Evolutionary conservation across 2,888 invertebrate species (phyloP), one percentile per base, ranked within the genome.

Genomic region (Polietes domitor): DNA sequence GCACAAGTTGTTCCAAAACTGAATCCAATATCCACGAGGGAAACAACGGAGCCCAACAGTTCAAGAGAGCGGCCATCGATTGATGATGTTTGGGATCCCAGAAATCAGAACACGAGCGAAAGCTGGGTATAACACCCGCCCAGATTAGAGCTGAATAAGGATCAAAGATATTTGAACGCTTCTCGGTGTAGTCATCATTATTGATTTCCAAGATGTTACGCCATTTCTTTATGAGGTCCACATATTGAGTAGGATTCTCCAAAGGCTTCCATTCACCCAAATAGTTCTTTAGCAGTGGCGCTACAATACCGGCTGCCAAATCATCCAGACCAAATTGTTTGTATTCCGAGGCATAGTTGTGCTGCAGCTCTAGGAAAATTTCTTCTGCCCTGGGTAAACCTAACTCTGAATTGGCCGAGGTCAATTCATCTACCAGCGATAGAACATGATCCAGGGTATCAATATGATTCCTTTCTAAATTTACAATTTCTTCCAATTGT

Each of bases 51-150:
- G 94, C 93, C 99, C 99, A 99, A 5, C 94, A 93, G 87, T 96
- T 95, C 26, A 99, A 91, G 0, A 98, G 92, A 15, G 94, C 94
- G 1, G 98, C 94, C 94, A 99, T 94, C 0, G 95, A 93, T 19
- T 95, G 96, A 55, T 96, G 96, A 71, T 94, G 93, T 76, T 97
- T 95, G 0, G 97, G 97, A 90, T 96, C 95, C 99, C 99, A 99
- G 95, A 91, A 72, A 21, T 86, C 86, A 2, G 91, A 94, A 79
- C 95, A 94, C 81, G 93, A 93, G 86, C 97, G 93, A 87, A 98
- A 94, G 84, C 94, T 94, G 43, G 97, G 97, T 94, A 98, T 95
- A 95, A 97, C 96, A 17, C 96, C 95, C 84, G 97, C 96, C 98
- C 98, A 98, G 85, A 98, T 93, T 61, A 98, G 93, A 86, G 95